Conservation (phyloP, 2,888 invertebrate genomes). For the Anoncus sp. region DNA sequence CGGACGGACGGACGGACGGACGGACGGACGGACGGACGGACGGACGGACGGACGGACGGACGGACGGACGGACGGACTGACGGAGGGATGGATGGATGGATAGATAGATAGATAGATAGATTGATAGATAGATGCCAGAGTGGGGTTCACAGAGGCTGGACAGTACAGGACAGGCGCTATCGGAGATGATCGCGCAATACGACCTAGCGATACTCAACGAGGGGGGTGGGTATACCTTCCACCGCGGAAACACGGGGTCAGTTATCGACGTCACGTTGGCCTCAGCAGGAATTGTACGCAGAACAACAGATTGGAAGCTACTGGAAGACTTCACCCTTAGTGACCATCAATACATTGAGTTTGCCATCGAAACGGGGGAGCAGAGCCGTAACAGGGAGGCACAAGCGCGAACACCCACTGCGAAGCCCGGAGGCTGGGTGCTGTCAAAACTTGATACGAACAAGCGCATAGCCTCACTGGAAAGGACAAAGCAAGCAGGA, state of each 20-base stretch:
- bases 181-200: slow-evolving; percentile 30
- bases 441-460: slow-evolving; percentile 2
- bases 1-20: no score
- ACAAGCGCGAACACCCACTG: neutral
- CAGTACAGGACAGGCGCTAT: slow-evolving; percentile 38
- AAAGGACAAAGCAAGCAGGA: slow-evolving; percentile 5
- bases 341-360: slow-evolving; percentile 57
- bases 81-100: no score
- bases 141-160: no score
- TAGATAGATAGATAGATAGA: no score
- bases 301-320: slow-evolving; percentile 35
- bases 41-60: no score
- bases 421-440: neutral
- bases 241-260: slow-evolving; percentile 38
- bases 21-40: no score
- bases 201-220: slow-evolving; percentile 43
- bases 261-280: slow-evolving; percentile 39
- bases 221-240: slow-evolving; percentile 33
- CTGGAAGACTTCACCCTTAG: slow-evolving; percentile 55
- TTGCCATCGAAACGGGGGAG: neutral
- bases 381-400: neutral
- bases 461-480: neutral
- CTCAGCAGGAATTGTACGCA: slow-evolving; percentile 13
- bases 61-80: no score
- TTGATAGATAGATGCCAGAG: no score